These are phyloP conservation scores for Halichoeres trimaculatus DNA, from an alignment of 2,113 vertebrate genomes.

Conservation along the genomic window DNA sequence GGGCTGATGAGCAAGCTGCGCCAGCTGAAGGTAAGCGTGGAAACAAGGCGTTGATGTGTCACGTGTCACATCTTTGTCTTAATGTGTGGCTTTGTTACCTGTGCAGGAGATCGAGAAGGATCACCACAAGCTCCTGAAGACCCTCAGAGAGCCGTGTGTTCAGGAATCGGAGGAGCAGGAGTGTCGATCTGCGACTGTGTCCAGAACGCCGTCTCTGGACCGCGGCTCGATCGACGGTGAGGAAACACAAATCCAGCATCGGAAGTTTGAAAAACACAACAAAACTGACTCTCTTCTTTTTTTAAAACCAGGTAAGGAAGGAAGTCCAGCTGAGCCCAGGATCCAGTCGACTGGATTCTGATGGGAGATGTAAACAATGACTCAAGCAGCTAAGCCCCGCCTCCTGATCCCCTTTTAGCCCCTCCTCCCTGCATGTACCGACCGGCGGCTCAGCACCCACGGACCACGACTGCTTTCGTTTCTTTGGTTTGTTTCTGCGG, in stretches of 20 bases:
- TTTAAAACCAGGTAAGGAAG: conserved; percentile 72
- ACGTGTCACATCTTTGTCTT: too few relatives aligned
- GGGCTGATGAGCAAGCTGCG: conserved; percentile 79
- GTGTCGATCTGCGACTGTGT: conserved; percentile 54
- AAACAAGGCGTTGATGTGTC: too few relatives aligned
- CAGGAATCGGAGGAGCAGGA: conserved; percentile 58
- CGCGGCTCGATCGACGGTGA: conserved; percentile 75
- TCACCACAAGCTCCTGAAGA: conserved; percentile 76
- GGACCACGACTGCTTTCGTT: conserved; percentile 24
- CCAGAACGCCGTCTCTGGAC: conserved; percentile 71
- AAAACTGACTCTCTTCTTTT: rapidly evolving
- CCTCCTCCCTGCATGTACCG: conserved; percentile 67
- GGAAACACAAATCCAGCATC: neutral
- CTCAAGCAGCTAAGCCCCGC: conserved; percentile 1
- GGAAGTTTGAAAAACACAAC: neutral
- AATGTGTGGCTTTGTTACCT: neutral
- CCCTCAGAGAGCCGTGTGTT: conserved; percentile 50
- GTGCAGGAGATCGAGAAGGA: conserved; percentile 80
- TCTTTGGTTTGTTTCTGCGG: neutral
- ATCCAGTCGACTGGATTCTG: conserved; percentile 84
- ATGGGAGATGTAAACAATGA: conserved; percentile 39
- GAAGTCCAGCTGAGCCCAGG: conserved; percentile 60
- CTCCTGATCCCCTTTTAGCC: conserved; percentile 16
- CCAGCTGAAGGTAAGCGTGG: conserved; percentile 72
- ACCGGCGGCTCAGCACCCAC: conserved; percentile 36